Evolutionary conservation across 1,140 invertebrate genomes (phyloP).

Genomic region (Hylaeus volcanicus): DNA sequence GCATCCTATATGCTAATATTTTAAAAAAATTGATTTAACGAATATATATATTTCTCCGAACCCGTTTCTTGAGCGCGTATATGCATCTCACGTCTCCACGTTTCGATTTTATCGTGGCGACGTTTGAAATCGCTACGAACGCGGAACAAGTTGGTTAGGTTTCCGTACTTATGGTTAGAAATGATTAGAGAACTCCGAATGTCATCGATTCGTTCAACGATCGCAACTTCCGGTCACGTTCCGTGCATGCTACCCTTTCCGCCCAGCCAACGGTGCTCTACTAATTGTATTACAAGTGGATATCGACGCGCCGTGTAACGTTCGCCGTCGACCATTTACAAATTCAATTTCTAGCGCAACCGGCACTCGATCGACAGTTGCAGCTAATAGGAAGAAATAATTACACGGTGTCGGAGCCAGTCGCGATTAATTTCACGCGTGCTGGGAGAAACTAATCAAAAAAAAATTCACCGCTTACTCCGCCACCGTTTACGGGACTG

Average conservation of each 20-base stretch:
- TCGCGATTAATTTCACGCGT: conserved; percentile 34
- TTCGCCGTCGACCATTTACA: conserved; percentile 29
- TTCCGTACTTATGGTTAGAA: neutral
- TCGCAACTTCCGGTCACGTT: conserved; percentile 6
- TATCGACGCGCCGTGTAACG: neutral
- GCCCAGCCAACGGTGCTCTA: neutral
- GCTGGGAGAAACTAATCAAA: conserved; percentile 15
- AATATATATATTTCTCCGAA: no score
- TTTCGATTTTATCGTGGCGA: no score
- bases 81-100: no score
- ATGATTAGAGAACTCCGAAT: neutral
- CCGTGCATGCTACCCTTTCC: neutral
- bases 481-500: conserved; percentile 12
- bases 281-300: conserved; percentile 23
- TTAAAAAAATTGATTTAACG: no score
- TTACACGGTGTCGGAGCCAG: conserved; percentile 40
- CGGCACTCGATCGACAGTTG: conserved; percentile 71
- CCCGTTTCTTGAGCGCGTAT: no score
- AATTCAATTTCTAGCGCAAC: conserved; percentile 49
- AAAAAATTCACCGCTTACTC: neutral
- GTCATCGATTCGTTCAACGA: neutral
- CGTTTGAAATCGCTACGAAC: no score
- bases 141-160: neutral
- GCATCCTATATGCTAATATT: no score
- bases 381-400: conserved; percentile 66